Percentiles rank a stretch among this genome's conserved stretches.
Conservation (phyloP, 2,797 vertebrate species). For the Buceros bicornis region DNA sequence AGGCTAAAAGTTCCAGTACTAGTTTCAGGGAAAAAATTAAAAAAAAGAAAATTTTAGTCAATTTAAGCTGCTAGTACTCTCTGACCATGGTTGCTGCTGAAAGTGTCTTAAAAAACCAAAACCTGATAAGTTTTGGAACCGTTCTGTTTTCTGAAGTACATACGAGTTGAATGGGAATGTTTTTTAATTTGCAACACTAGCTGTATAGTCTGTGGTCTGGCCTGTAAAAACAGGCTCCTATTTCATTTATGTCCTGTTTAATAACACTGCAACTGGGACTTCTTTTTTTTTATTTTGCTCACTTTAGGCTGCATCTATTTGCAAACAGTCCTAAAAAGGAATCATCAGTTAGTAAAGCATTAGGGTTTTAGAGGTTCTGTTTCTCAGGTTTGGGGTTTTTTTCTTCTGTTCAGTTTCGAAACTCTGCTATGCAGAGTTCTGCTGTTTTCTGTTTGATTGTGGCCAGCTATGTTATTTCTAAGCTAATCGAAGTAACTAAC, state of each 20-base stretch:
- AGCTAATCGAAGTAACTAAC: slow-evolving; percentile 44
- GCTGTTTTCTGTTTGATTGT: slow-evolving; percentile 42
- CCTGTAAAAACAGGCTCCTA: not conserved
- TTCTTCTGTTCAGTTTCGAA: too few species aligned
- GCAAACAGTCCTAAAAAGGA: slow-evolving; percentile 19
- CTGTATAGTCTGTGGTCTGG: not conserved
- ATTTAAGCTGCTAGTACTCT: not conserved
- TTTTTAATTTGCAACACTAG: not conserved
- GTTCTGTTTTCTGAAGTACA: not conserved
- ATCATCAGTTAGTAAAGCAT: slow-evolving; percentile 56
- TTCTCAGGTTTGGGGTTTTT: too few species aligned
- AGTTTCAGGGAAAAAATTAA: not conserved
- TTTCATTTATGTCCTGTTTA: not conserved
- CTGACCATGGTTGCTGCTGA: not conserved
- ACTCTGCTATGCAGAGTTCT: slow-evolving; percentile 7
- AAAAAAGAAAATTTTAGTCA: not conserved
- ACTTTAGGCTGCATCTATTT: not conserved
- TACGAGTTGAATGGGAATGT: not conserved
- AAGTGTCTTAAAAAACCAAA: not conserved
- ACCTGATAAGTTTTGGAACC: not conserved
- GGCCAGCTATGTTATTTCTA: slow-evolving; percentile 24
- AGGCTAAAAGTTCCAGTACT: not conserved
- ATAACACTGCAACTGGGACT: not conserved
- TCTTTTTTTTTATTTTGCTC: not conserved
- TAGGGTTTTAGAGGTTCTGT: not conserved